Conservation (phyloP, 2,113 vertebrate species). For the Tauraco erythrolophus region DNA sequence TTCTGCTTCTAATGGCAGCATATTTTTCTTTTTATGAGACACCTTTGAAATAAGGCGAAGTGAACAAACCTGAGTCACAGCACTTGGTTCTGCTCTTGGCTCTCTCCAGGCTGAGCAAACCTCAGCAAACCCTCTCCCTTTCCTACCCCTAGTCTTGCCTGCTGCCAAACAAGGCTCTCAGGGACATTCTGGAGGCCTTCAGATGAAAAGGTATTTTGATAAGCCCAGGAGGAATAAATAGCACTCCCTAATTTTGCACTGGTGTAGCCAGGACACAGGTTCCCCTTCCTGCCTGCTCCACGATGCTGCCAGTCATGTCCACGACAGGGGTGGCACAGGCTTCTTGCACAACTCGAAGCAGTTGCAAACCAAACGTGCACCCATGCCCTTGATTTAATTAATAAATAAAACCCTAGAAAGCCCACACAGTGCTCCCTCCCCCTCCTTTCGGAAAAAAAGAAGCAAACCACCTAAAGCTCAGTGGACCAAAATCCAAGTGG, state of each 20-base stretch:
- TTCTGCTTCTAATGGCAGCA: neutral
- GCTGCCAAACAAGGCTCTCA: neutral
- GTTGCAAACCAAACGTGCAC: neutral
- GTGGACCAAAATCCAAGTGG: neutral
- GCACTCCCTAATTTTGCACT: neutral
- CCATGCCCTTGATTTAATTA: neutral
- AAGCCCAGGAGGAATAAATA: neutral
- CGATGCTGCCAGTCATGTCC: neutral
- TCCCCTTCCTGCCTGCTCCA: fast-evolving
- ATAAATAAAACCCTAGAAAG: neutral
- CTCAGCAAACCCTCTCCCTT: neutral
- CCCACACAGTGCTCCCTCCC: neutral
- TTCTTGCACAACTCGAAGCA: neutral
- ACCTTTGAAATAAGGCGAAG: neutral
- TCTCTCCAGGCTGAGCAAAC: neutral
- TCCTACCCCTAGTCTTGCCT: neutral
- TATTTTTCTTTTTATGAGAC: slow-evolving; percentile 4
- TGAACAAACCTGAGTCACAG: neutral
- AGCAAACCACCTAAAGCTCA: neutral
- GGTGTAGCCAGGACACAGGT: neutral
- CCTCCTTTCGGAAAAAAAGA: neutral
- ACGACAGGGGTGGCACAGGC: neutral
- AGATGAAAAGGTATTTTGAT: neutral
- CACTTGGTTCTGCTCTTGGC: neutral
- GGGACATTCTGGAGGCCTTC: neutral